Evolutionary conservation across 2,888 invertebrate species (phyloP).

Genomic region (Fabriciana adippe): DNA sequence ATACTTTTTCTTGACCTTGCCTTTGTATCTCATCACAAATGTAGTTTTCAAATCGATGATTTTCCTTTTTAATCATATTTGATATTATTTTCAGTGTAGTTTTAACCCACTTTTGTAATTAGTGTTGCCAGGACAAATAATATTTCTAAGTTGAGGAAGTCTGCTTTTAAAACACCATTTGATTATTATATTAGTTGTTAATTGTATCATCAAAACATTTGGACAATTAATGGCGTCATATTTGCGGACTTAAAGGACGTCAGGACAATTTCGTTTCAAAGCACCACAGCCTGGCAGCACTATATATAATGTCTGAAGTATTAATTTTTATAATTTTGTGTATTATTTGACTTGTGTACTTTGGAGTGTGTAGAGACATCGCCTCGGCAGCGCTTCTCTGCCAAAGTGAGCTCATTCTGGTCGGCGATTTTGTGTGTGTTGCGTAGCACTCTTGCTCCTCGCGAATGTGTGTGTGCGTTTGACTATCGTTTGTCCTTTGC

Average conservation of each 20-base stretch:
- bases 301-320: constrained; percentile 23
- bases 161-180: no score
- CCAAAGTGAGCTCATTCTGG: constrained; percentile 72
- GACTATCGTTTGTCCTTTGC: constrained; percentile 65
- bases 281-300: constrained; percentile 3
- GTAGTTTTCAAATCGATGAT: constrained; percentile 2
- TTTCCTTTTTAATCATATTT: constrained; percentile 9
- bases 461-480: constrained; percentile 59
- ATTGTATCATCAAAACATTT: no score
- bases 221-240: not conserved
- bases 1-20: constrained; percentile 8
- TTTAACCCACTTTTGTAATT: constrained; percentile 3
- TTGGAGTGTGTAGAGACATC: constrained; percentile 65
- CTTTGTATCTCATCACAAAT: constrained; percentile 15
- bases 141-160: constrained; percentile 3
- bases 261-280: no score
- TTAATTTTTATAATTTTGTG: constrained; percentile 41
- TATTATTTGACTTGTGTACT: constrained; percentile 58
- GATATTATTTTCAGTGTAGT: constrained; percentile 17
- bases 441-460: constrained; percentile 66
- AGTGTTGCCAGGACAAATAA: constrained; percentile 6
- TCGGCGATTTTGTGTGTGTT: constrained; percentile 79
- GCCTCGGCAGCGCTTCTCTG: constrained; percentile 50
- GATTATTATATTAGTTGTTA: no score
- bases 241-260: not conserved